phyloP scores from a whole-genome alignment of 2,797 vertebrate genomes.

The Enteromius viviparus region DNA sequence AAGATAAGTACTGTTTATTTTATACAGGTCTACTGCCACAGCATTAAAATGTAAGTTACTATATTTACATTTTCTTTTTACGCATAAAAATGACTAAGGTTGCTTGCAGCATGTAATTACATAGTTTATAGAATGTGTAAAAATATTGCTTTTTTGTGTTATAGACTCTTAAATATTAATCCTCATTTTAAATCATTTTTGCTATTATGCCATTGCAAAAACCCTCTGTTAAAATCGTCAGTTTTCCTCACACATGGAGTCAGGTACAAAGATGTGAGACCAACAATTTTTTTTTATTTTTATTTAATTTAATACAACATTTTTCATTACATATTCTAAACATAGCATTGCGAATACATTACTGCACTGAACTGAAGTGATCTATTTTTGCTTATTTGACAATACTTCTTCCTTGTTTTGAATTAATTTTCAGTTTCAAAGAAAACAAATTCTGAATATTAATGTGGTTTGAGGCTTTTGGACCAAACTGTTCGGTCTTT shows the following conservation, averaged over 20 bases:
- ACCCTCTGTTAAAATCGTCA: not conserved
- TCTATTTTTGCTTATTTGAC: not conserved
- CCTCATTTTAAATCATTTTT: not conserved
- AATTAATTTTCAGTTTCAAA: not conserved
- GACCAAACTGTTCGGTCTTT: not conserved
- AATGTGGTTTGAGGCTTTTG: not conserved
- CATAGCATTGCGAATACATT: not conserved
- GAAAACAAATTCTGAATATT: not conserved
- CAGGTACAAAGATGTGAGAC: not conserved
- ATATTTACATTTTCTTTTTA: conserved; percentile 1
- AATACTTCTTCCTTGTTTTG: not conserved
- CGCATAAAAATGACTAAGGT: not conserved
- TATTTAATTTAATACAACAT: not conserved
- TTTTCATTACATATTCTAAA: not conserved
- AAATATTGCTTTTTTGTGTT: not conserved
- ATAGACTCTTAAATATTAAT: not conserved
- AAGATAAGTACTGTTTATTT: conserved; percentile 11
- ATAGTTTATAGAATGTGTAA: not conserved
- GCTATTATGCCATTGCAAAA: not conserved
- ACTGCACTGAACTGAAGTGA: not conserved
- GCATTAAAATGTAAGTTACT: not conserved
- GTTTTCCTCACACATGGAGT: not conserved
- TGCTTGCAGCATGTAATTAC: not conserved
- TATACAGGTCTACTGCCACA: not conserved
- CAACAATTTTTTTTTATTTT: not conserved